Percentiles rank a stretch among this genome's conserved stretches.
Conservation (phyloP, 2,888 invertebrate species). For the Mylabris sibirica region DNA sequence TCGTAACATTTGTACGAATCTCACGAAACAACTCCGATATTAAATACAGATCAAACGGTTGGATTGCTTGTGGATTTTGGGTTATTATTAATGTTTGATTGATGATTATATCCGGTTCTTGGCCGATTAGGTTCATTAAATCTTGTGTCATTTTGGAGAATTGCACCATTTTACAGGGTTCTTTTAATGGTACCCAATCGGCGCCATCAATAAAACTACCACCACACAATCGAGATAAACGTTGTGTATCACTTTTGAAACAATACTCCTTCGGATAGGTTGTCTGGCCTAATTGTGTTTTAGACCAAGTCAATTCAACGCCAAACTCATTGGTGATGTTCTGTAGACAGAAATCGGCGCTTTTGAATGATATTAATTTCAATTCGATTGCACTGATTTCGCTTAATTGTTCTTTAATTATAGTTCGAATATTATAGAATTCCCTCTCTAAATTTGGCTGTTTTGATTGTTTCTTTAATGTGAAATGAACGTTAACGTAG, state of each 20-base stretch:
- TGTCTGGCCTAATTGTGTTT: slow-evolving; percentile 9
- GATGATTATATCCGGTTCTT: slow-evolving; percentile 16
- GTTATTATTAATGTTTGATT: slow-evolving; percentile 16
- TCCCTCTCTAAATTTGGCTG: background rate
- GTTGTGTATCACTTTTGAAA: slow-evolving; percentile 59
- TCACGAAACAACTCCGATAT: slow-evolving; percentile 22
- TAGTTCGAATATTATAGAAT: background rate
- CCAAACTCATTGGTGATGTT: slow-evolving; percentile 11
- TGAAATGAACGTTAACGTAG: slow-evolving; percentile 44
- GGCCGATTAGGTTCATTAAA: slow-evolving; percentile 1
- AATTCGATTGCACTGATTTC: slow-evolving; percentile 4
- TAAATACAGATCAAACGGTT: slow-evolving; percentile 24
- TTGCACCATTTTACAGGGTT: background rate
- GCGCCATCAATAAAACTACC: slow-evolving; percentile 66
- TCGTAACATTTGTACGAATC: background rate
- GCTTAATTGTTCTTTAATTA: background rate
- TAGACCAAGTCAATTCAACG: slow-evolving; percentile 21
- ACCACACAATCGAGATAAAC: slow-evolving; percentile 63
- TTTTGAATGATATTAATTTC: slow-evolving; percentile 21
- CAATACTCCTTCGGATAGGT: slow-evolving; percentile 18
- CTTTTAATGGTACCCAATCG: slow-evolving; percentile 58
- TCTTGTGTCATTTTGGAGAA: background rate
- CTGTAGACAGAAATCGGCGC: slow-evolving; percentile 15
- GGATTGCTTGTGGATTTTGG: slow-evolving; percentile 16
- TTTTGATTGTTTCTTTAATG: background rate